Percentiles rank a stretch among this genome's conserved stretches.
Conservation (phyloP, 1,140 invertebrate genomes). For the Drosophila grimshawi region DNA sequence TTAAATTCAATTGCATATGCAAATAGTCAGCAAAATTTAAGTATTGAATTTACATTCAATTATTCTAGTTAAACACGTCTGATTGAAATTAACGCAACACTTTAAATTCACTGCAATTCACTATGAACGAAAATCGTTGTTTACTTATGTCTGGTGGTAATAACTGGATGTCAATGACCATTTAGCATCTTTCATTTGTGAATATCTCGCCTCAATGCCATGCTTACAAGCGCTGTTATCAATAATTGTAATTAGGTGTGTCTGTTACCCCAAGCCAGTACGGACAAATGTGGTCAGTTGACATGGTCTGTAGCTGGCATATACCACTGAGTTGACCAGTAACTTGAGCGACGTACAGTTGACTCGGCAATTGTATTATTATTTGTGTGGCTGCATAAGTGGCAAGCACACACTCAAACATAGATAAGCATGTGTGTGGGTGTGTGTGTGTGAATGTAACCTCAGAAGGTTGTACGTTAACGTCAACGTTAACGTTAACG, state of each 20-base stretch:
- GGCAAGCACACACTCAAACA: slow-evolving; percentile 42
- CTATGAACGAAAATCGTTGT: too few relatives aligned
- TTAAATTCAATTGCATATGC: too few relatives aligned
- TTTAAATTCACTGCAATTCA: not conserved
- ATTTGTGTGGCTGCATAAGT: slow-evolving; percentile 39
- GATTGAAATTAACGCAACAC: slow-evolving; percentile 1
- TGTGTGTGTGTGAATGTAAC: slow-evolving; percentile 61
- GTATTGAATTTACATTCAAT: not conserved
- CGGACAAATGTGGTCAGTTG: not conserved
- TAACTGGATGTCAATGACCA: too few relatives aligned
- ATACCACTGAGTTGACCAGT: slow-evolving; percentile 13
- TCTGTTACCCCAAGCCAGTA: not conserved
- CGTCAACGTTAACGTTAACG: slow-evolving; percentile 63
- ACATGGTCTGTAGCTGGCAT: not conserved
- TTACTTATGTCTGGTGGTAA: too few relatives aligned
- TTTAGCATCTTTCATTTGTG: not conserved
- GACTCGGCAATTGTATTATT: slow-evolving; percentile 40
- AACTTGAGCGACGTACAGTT: slow-evolving; percentile 55
- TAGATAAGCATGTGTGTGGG: not conserved
- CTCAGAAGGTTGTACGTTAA: slow-evolving; percentile 73
- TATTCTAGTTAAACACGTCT: not conserved
- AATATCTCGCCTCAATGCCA: not conserved
- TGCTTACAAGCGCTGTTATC: not conserved
- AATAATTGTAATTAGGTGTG: not conserved
- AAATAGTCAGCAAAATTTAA: too few relatives aligned